Percentiles rank a stretch among this genome's conserved stretches.
phyloP scores from a whole-genome alignment of 1,140 invertebrate species.

The Drosophila kurseongensis region DNA sequence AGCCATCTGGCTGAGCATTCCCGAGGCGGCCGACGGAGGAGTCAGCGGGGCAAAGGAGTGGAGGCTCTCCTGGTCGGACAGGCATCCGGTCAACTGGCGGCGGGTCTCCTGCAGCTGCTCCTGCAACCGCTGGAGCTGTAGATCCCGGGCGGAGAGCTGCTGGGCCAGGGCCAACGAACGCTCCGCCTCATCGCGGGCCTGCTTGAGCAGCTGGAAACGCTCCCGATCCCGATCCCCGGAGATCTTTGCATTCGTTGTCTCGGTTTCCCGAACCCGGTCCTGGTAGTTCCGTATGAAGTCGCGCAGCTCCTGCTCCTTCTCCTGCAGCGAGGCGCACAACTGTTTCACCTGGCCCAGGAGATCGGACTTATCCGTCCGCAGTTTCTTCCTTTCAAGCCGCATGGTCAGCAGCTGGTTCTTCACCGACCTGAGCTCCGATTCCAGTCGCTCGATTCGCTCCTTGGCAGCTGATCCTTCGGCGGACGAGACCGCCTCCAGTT shows the following conservation, averaged over 20 bases:
- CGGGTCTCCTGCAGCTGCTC: slow-evolving; percentile 92
- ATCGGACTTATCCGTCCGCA: slow-evolving; percentile 97
- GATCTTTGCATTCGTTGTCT: slow-evolving; percentile 88
- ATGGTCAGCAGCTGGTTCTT: slow-evolving; percentile 88
- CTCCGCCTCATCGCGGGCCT: slow-evolving; percentile 95
- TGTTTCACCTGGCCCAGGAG: slow-evolving; percentile 97
- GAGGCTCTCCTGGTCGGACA: slow-evolving; percentile 90
- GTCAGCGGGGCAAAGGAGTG: slow-evolving; percentile 86
- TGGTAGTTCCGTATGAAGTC: slow-evolving; percentile 98
- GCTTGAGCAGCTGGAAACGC: slow-evolving; percentile 93
- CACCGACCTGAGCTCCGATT: slow-evolving; percentile 87
- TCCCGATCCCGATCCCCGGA: slow-evolving; percentile 94
- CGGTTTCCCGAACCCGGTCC: slow-evolving; percentile 87
- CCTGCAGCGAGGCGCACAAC: slow-evolving; percentile 95
- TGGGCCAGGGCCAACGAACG: slow-evolving; percentile 93
- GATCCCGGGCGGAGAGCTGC: slow-evolving; percentile 93
- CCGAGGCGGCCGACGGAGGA: slow-evolving; percentile 80
- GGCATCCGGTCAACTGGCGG: slow-evolving; percentile 89
- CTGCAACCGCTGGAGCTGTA: slow-evolving; percentile 92
- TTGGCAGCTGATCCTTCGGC: slow-evolving; percentile 54
- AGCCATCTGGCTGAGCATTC: slow-evolving; percentile 84
- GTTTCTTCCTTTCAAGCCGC: slow-evolving; percentile 94
- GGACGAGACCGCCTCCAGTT: slow-evolving; percentile 49
- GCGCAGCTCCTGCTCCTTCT: slow-evolving; percentile 96
- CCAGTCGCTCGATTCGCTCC: slow-evolving; percentile 84